Evolutionary conservation across 2,113 vertebrate species (phyloP), one percentile per base, ranked within the genome.

Genomic region (Tiliqua scincoides): DNA sequence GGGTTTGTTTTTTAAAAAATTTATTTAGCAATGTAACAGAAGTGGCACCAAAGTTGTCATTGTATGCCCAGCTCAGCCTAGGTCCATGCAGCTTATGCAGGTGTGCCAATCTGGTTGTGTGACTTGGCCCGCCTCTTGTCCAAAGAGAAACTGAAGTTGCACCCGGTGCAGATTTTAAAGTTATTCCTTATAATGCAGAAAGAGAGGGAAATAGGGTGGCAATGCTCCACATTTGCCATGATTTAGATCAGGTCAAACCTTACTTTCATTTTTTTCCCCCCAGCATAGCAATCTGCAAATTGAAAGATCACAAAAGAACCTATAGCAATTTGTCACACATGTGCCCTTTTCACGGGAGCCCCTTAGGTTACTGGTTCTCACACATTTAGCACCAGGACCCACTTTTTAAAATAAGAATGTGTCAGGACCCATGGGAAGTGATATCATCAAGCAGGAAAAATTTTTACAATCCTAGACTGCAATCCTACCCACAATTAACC

Each of bases 341-440:
- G 91, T 91, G 83, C 86, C 88, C 71, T 92, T 92, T 91, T 85
- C 89, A 84, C 40, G 79, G 71, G n/a, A n/a, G n/a, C n/a, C n/a
- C n/a, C n/a, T n/a, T n/a, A n/a, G n/a, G n/a, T n/a, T n/a, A n/a
- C n/a, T n/a, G n/a, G n/a, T n/a, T n/a, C n/a, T n/a, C n/a, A n/a
- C n/a, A n/a, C n/a, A n/a, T n/a, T n/a, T n/a, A n/a, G n/a, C n/a
- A n/a, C n/a, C n/a, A n/a, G n/a, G n/a, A n/a, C n/a, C n/a, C n/a
- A n/a, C n/a, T n/a, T n/a, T n/a, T n/a, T n/a, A n/a, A n/a, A n/a
- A n/a, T n/a, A n/a, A n/a, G n/a, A n/a, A n/a, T n/a, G n/a, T n/a
- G n/a, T n/a, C n/a, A n/a, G n/a, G n/a, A n/a, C n/a, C n/a, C n/a
- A n/a, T n/a, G n/a, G n/a, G n/a, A n/a, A n/a, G n/a, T n/a, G n/a